These are phyloP conservation scores for Dromius quadrimaculatus DNA, from an alignment of 2,888 invertebrate species.

Conservation along the genomic window DNA sequence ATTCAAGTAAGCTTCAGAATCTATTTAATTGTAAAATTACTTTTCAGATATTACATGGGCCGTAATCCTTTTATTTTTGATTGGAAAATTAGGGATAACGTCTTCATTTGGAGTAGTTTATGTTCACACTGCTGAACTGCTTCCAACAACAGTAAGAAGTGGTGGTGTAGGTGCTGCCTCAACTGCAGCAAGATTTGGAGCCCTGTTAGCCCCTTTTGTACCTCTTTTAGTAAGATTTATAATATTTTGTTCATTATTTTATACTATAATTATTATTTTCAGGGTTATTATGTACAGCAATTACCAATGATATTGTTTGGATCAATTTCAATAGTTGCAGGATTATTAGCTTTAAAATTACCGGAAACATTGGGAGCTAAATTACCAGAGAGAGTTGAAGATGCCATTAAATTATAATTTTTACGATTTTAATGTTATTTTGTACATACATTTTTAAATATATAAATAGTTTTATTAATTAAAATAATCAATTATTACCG, in stretches of 20 bases:
- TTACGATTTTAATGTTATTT: not conserved
- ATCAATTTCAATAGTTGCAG: conserved; percentile 68
- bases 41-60: conserved; percentile 68
- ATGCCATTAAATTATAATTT: conserved; percentile 63
- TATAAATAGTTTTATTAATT: too few species aligned
- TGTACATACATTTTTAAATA: too few species aligned
- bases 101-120: conserved; percentile 75
- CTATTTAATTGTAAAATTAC: not conserved
- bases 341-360: conserved; percentile 69
- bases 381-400: conserved; percentile 73
- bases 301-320: conserved; percentile 71
- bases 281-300: conserved; percentile 69
- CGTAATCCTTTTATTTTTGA: conserved; percentile 70
- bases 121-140: conserved; percentile 72
- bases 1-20: not conserved
- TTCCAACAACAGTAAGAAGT: conserved; percentile 70
- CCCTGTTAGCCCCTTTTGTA: conserved; percentile 73
- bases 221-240: conserved; percentile 69
- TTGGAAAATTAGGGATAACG: conserved; percentile 75
- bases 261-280: conserved; percentile 31
- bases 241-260: conserved; percentile 52
- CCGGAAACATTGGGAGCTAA: conserved; percentile 75
- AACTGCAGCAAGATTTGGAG: conserved; percentile 72
- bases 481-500: too few species aligned
- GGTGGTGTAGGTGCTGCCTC: conserved; percentile 73